Percentiles rank a stretch among this genome's conserved stretches.
These are phyloP conservation scores for Caracal caracal DNA, from an alignment of 2,113 vertebrate species.

Conservation along the genomic window DNA sequence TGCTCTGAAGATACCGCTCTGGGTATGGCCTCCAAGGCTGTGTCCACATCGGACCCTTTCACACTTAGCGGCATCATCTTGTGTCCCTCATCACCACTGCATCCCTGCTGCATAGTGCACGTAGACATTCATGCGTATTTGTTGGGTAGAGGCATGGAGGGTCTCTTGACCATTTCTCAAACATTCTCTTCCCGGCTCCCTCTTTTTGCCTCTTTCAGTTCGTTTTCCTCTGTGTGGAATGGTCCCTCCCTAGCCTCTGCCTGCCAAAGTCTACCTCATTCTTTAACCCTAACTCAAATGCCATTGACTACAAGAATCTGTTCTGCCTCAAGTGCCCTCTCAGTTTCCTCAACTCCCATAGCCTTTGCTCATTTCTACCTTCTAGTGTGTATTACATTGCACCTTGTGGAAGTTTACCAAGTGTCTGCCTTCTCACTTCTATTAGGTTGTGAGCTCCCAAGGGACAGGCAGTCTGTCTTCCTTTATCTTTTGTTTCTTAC, in stretches of 20 bases:
- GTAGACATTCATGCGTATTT: background rate
- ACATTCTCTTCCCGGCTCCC: background rate
- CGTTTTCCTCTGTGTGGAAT: background rate
- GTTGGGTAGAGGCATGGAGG: background rate
- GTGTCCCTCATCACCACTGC: background rate
- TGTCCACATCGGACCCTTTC: background rate
- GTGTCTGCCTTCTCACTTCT: background rate
- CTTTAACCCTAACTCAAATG: background rate
- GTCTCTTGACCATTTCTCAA: background rate
- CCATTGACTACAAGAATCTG: background rate
- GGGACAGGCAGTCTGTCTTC: background rate
- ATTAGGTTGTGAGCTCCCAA: background rate
- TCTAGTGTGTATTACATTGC: background rate
- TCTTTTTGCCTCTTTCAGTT: background rate
- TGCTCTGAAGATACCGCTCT: constrained; percentile 30
- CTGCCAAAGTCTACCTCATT: constrained; percentile 23
- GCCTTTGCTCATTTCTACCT: background rate
- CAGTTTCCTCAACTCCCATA: background rate
- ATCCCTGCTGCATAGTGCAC: background rate
- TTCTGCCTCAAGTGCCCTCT: background rate
- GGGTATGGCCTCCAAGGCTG: background rate
- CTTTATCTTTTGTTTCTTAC: constrained; percentile 35
- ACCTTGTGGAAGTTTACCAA: background rate
- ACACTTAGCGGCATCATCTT: background rate
- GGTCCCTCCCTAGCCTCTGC: background rate